Evolutionary conservation across 2,113 vertebrate genomes (phyloP).

Genomic region (Cochlearius cochlearius): DNA sequence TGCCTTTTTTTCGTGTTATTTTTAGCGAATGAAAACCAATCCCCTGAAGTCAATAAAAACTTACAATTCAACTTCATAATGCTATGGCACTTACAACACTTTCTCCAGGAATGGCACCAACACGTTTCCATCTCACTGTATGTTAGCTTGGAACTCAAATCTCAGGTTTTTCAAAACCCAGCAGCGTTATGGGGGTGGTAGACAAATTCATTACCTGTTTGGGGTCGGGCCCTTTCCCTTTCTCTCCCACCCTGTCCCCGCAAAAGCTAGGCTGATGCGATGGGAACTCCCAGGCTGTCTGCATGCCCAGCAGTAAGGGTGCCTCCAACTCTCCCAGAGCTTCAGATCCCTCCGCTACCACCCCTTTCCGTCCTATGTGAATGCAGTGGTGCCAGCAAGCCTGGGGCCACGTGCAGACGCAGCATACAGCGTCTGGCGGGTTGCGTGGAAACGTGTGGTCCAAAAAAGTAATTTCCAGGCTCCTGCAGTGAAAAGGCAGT

Average conservation of each 20-base stretch:
- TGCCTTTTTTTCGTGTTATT: not conserved
- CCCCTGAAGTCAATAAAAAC: not conserved
- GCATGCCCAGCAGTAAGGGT: not conserved
- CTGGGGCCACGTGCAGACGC: not conserved
- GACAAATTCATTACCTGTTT: not conserved
- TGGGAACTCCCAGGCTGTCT: not conserved
- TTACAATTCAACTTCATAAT: not conserved
- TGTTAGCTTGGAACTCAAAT: not conserved
- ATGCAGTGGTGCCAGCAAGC: not conserved
- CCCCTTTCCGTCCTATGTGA: not conserved
- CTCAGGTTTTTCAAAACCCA: not conserved
- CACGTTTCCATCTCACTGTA: not conserved
- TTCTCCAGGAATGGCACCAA: not conserved
- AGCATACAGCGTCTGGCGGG: not conserved
- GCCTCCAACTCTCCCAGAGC: not conserved
- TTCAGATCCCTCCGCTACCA: not conserved
- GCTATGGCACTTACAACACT: not conserved
- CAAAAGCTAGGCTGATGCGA: not conserved
- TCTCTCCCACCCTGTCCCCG: not conserved
- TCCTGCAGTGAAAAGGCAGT: not conserved
- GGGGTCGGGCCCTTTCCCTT: not conserved
- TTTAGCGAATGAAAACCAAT: not conserved
- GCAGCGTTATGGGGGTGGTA: not conserved
- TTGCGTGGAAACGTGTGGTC: not conserved
- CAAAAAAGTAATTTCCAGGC: not conserved